Evolutionary conservation across 1,140 invertebrate genomes (phyloP), one percentile per base, ranked within the genome.

Genomic region (Neodiprion pinetum): DNA sequence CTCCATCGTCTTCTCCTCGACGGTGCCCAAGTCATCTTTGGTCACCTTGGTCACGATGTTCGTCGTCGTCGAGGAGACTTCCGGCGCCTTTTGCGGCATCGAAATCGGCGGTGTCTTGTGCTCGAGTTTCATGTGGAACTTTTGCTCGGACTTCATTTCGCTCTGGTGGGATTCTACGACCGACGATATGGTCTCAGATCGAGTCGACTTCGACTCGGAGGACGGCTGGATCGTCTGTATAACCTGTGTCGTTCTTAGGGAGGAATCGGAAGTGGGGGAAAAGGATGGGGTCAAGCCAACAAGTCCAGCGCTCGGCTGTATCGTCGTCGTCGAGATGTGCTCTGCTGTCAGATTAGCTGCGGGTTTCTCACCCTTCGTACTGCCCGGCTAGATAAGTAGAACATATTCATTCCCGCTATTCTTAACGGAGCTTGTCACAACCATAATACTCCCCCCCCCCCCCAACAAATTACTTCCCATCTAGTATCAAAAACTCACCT

Each of bases 51-150:
- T 75, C 49, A 66, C 75, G 14, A 73, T 75, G 53, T 77, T 77
- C 61, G 72, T 75, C 23, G 76, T 77, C 1, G 74, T 77, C 49
- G 76, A 74, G 23, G 70, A 71, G 28, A 77, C 50, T 28, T 69
- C 73, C 12, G 76, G 76, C n/a, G n/a, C 53, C n/a, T 61, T 61
- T 12, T 61, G 53, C 11, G 11, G 11, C 48, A 53, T 71, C 0
- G 72, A 23, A 14, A 88, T 75, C 0, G 79, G 76, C n/a, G 87
- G 86, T 7, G 85, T 82, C 75, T 87, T 84, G 48, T 89, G 88
- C 73, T 88, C 86, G 2, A 89, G 70, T 78, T 88, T 89, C 87
- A 89, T 88, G 67, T 89, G 87, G 72, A 87, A 87, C 72, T 86
- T 89, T 50, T 89, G 87, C 71, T 89, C 88, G 0, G 87, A 88